Percentiles rank a stretch among this genome's conserved stretches.
phyloP scores from a whole-genome alignment of 2,888 invertebrate genomes.

The Dasysyrphus tricinctus region DNA sequence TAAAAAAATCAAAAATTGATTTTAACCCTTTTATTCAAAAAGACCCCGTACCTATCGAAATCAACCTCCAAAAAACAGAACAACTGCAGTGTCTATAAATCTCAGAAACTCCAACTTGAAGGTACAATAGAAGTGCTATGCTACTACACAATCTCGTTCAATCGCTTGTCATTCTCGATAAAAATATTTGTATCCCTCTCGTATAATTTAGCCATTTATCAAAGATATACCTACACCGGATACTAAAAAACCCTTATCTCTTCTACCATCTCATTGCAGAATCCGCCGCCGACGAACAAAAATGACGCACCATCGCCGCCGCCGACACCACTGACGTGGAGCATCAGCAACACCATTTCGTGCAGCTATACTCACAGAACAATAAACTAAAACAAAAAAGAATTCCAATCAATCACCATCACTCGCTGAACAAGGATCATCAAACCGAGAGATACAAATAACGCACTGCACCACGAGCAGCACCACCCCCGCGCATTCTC shows the following conservation, averaged over 20 bases:
- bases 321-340: conserved; percentile 51
- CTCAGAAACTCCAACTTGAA: background rate
- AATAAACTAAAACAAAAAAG: conserved; percentile 12
- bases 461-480: conserved; percentile 21
- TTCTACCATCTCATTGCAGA: conserved; percentile 41
- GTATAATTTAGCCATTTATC: conserved; percentile 53
- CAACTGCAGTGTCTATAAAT: conserved; percentile 21
- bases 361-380: background rate
- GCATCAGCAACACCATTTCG: conserved; percentile 3
- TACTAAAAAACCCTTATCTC: conserved; percentile 22
- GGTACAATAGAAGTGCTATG: background rate
- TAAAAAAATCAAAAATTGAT: no score
- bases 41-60: background rate
- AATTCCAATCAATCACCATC: conserved; percentile 68
- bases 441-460: conserved; percentile 59
- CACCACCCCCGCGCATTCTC: background rate
- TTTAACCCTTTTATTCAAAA: background rate
- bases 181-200: conserved; percentile 25
- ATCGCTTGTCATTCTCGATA: conserved; percentile 43
- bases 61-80: background rate
- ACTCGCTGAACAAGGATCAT: conserved; percentile 57
- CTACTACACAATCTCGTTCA: background rate
- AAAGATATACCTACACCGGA: conserved; percentile 27
- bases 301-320: conserved; percentile 60
- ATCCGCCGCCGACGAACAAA: conserved; percentile 39